Base-by-base conservation (phyloP, 2,888 invertebrate species). In the Gibbula magus region DNA sequence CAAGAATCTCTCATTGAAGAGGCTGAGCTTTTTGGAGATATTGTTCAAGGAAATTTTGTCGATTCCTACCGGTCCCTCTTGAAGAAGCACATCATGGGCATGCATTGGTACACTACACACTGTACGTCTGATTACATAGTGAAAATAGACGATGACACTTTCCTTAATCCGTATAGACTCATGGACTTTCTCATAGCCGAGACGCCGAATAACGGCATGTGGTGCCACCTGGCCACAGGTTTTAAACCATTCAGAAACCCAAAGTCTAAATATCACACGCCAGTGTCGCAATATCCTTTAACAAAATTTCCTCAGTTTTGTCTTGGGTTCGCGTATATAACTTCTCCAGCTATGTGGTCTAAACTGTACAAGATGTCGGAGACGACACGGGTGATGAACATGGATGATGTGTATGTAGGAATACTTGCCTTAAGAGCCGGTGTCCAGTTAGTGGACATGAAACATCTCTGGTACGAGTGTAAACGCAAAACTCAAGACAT, bases 351-450 rank as follows among this genome's bases (percentile, higher is more conserved):
- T 16, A 29, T 61, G 7, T 61, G 61, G 61, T 16, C 25, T 10
- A 61, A 25, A 25, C 29, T 61, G 16, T 61, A 61, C 29, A 29
- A 0, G 18, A 25, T 13, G 16, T 61, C 61, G 13, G 22, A 61
- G 29, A 61, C 29, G 13, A 22, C 25, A 13, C 16, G 61, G 25
- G 13, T 16, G 29, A 61, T 61, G 61, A 29, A 61, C 18, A 61
- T 61, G 61, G 61, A 61, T 61, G 61, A 61, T 25, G 61, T 61
- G 25, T 61, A 61, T 61, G 61, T 61, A 8, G 29, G 61, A 61
- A 29, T 61, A 29, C 29, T 61, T 13, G 61, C 29, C 2, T 16
- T 29, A 8, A 29, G 13, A 25, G 29, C 61, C 7, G 61, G 22
- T 8, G 29, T 61, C 4, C 8, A 61, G 0, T 4, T 61, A 29